phyloP scores from a whole-genome alignment of 1,140 invertebrate species.

The Himalopsyche phryganea region DNA sequence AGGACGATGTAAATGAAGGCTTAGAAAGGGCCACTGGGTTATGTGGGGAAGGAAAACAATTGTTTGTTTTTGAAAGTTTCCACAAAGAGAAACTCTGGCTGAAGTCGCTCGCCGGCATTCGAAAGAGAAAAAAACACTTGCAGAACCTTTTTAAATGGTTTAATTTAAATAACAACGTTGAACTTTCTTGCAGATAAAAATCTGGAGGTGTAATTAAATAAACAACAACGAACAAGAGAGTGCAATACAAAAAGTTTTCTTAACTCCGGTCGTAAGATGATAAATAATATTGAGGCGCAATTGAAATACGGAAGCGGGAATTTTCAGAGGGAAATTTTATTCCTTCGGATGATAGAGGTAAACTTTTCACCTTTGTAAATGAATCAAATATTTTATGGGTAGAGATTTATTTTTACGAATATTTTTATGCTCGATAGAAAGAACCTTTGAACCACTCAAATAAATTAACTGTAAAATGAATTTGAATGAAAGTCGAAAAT shows the following conservation, averaged over 20 bases:
- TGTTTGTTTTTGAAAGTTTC: slow-evolving; percentile 27
- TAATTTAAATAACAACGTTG: slow-evolving; percentile 10
- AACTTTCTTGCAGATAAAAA: slow-evolving; percentile 9
- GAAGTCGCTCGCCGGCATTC: slow-evolving; percentile 1
- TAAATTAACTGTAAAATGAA: no score
- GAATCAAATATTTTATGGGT: no score
- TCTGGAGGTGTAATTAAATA: slow-evolving; percentile 10
- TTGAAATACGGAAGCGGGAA: no score
- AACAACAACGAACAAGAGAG: neutral
- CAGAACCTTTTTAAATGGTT: slow-evolving; percentile 13
- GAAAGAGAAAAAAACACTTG: neutral
- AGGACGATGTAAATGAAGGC: neutral
- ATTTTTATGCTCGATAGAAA: no score
- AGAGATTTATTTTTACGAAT: no score
- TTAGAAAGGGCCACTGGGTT: neutral
- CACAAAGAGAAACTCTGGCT: slow-evolving; percentile 12
- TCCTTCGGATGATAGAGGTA: no score
- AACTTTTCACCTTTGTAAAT: no score
- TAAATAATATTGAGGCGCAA: no score
- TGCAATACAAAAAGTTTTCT: neutral
- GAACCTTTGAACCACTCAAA: no score
- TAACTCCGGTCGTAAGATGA: no score
- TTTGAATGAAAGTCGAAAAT: no score
- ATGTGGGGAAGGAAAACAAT: slow-evolving; percentile 13
- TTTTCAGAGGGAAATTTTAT: no score